A percentile compares a stretch with the other conserved stretches of the same genome.
Evolutionary conservation across 2,797 vertebrate species (phyloP).

Genomic region (Argyrosomus regius): DNA sequence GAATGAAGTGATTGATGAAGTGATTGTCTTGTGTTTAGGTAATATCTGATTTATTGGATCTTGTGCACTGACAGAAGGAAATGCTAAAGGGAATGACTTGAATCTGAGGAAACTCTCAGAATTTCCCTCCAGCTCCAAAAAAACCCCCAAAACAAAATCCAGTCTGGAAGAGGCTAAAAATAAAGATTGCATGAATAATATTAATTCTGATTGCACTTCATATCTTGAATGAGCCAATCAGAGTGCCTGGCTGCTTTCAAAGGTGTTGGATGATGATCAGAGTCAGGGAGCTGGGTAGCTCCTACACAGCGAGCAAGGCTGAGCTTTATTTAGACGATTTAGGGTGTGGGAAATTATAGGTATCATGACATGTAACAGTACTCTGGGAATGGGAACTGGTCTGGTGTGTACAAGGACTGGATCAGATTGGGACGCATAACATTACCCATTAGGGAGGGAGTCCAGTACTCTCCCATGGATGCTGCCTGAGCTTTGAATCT

Average conservation of each 20-base stretch:
- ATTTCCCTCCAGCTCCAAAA: background rate
- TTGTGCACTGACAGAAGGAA: background rate
- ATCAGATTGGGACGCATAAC: constrained; percentile 8
- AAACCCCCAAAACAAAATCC: background rate
- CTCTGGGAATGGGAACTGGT: background rate
- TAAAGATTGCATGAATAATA: constrained; percentile 27
- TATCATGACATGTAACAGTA: background rate
- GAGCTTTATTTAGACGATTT: constrained; percentile 19
- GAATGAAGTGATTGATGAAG: constrained; percentile 32
- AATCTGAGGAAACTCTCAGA: background rate
- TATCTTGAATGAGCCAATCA: constrained; percentile 46
- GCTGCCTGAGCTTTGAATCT: constrained; percentile 15
- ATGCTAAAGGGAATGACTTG: background rate
- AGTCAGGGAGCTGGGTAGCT: constrained; percentile 6
- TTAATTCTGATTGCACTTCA: constrained; percentile 33
- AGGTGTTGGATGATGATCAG: constrained; percentile 31
- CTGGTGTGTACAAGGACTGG: background rate
- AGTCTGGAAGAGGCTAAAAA: constrained; percentile 23
- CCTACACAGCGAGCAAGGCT: background rate
- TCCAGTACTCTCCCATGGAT: background rate
- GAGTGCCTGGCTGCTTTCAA: constrained; percentile 23
- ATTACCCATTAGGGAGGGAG: background rate
- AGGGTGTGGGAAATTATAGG: constrained; percentile 1
- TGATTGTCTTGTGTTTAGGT: constrained; percentile 1
- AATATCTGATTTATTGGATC: constrained; percentile 28